Evolutionary conservation across 2,888 invertebrate species (phyloP), one percentile per base, ranked within the genome.

Genomic region (Oxyscelio sp.): DNA sequence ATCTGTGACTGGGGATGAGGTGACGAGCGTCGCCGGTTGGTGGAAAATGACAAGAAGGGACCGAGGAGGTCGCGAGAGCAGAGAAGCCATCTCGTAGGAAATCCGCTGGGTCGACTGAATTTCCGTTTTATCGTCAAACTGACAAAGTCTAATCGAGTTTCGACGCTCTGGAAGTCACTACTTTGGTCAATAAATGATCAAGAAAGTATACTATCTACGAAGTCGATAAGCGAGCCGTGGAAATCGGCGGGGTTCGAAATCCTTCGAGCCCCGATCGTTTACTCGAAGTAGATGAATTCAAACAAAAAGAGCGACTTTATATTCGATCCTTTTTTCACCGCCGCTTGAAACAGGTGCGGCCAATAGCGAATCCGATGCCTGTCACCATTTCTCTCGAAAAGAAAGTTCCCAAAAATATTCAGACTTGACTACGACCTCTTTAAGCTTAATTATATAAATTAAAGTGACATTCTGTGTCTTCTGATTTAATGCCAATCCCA

Each of bases 121-220:
- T 88, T 88, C 89, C 89, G 88, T 87, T 89, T 89, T 89, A 87
- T 87, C 88, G 85, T 88, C 88, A 86, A 87, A 87, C 85, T 86
- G 88, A 88, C 87, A 87, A 88, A 89, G 87, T 90, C 89, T 89
- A 88, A 90, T 90, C 89, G 89, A 90, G 88, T 90, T 90, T 87
- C 84, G 84, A 83, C 85, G 75, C 79, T 81, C 77, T 71, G 59
- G 75, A 84, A 88, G 86, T 84, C 87, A 78, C 87, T 85, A 87
- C 86, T 87, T 84, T 80, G 85, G 85, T 87, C 88, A 87, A 89
- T 89, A 89, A 89, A 89, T 89, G 88, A 88, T 87, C 87, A 85
- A 86, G 87, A 85, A 86, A 86, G 87, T 89, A 87, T 87, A 88
- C 88, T 83, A 86, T 87, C 87, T 82, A 81, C 80, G 63, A 73